Conservation (phyloP, 2,888 invertebrate genomes). For the Ormyrus rosae region DNA sequence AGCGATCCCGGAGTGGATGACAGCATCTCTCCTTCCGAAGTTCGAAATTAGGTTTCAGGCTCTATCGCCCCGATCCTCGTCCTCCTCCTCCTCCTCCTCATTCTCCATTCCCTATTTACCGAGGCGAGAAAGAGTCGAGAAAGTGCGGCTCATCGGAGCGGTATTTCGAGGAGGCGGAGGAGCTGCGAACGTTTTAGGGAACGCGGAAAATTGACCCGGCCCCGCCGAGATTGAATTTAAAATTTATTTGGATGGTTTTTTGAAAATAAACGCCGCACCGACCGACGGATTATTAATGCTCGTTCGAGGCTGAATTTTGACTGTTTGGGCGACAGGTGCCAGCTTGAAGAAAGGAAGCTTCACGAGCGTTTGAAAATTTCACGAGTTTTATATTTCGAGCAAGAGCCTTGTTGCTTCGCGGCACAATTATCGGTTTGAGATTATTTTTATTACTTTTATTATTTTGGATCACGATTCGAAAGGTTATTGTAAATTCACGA, state of each 20-base stretch:
- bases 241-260: constrained; percentile 5
- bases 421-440: no score
- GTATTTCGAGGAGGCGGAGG: neutral
- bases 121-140: neutral
- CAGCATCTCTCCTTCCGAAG: no score
- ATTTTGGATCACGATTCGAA: no score
- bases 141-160: neutral
- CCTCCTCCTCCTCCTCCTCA: no score
- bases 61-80: no score
- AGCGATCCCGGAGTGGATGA: no score
- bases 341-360: neutral
- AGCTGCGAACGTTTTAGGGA: neutral
- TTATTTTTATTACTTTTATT: no score
- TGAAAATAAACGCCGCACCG: neutral
- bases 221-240: constrained; percentile 20
- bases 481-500: no score
- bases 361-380: neutral
- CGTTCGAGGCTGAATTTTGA: neutral
- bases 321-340: no score
- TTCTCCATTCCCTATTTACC: neutral
- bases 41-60: no score
- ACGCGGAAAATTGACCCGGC: neutral
- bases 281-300: constrained; percentile 16
- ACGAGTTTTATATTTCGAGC: neutral
- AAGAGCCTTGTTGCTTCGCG: no score